Percentiles rank a stretch among this genome's conserved stretches.
Conservation (phyloP, 1,140 invertebrate species). For the Drosophila sp. region DNA sequence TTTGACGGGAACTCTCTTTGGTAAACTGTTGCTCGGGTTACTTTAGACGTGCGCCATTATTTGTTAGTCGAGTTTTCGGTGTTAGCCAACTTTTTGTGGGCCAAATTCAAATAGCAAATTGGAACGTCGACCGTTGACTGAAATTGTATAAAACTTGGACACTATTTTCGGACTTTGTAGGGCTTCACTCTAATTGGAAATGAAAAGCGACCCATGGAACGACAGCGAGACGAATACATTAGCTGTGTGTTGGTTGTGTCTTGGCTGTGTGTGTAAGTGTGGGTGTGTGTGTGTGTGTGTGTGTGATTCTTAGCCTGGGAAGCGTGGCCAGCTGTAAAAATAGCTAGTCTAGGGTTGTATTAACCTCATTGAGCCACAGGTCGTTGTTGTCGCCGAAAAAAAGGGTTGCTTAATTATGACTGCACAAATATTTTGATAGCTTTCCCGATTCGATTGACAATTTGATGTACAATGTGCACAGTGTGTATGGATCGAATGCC, state of each 20-base stretch:
- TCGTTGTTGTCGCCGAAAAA: conserved; percentile 33
- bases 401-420: conserved; percentile 53
- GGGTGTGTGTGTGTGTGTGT: not conserved
- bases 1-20: conserved; percentile 7
- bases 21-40: conserved; percentile 24
- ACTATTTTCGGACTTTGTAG: conserved; percentile 63
- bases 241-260: not conserved
- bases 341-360: conserved; percentile 11
- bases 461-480: no score
- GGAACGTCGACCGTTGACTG: conserved; percentile 68
- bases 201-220: conserved; percentile 52
- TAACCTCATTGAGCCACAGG: conserved; percentile 50
- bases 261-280: not conserved
- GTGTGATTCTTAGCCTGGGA: conserved; percentile 43
- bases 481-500: conserved; percentile 11
- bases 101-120: conserved; percentile 55
- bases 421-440: conserved; percentile 54
- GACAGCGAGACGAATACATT: conserved; percentile 5
- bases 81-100: conserved; percentile 35
- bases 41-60: conserved; percentile 46
- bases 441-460: conserved; percentile 2
- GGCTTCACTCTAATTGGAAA: conserved; percentile 72
- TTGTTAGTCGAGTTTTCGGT: conserved; percentile 19
- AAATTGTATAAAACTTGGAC: conserved; percentile 51
- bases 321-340: conserved; percentile 68